phyloP scores from a whole-genome alignment of 1,140 invertebrate genomes.

The Cryptotermes secundus region DNA sequence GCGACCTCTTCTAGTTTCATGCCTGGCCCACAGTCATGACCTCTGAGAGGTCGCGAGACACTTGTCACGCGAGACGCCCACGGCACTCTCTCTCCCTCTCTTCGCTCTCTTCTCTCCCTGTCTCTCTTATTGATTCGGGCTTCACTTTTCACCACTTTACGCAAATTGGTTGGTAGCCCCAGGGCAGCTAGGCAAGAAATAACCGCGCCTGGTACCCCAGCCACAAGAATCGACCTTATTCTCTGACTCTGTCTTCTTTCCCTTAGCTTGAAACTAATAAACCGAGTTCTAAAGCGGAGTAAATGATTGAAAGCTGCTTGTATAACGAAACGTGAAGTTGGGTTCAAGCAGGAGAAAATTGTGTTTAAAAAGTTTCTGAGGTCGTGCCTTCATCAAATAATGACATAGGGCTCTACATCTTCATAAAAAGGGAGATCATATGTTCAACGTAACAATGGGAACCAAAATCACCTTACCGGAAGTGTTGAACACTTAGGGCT shows the following conservation, averaged over 20 bases:
- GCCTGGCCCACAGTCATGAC: background rate
- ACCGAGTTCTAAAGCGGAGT: background rate
- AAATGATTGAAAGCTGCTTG: background rate
- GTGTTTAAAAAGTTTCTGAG: too few relatives aligned
- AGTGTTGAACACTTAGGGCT: too few relatives aligned
- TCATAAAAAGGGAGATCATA: too few relatives aligned
- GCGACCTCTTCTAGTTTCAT: background rate
- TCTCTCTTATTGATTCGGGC: constrained; percentile 21
- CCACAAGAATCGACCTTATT: constrained; percentile 3
- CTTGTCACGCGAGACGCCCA: constrained; percentile 9
- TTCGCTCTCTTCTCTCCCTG: background rate
- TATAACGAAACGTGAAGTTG: background rate
- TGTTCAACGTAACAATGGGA: too few relatives aligned
- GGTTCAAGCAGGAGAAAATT: too few relatives aligned
- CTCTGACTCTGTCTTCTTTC: background rate
- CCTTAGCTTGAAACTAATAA: background rate
- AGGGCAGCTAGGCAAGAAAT: background rate
- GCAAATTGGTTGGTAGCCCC: constrained; percentile 29
- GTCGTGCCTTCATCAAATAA: too few relatives aligned
- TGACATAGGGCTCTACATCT: too few relatives aligned
- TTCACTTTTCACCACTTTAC: constrained; percentile 27
- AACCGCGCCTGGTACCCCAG: background rate
- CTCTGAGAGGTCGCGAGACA: background rate
- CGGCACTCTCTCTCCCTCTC: background rate
- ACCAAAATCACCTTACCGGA: too few relatives aligned